Percentiles rank a stretch among this genome's conserved stretches.
phyloP scores from a whole-genome alignment of 2,113 vertebrate genomes.

The Cranoglanis bouderius region DNA sequence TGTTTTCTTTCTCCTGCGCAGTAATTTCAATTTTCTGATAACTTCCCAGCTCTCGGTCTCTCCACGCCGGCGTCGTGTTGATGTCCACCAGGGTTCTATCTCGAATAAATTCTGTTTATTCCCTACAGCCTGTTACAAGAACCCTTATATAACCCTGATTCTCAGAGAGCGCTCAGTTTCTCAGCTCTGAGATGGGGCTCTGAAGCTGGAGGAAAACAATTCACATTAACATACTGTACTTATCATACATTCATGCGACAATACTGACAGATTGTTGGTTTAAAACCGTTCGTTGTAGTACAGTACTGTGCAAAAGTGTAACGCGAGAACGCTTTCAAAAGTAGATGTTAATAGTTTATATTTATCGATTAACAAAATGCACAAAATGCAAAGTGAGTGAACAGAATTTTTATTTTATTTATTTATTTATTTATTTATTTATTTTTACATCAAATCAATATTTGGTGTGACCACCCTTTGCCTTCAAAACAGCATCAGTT shows the following conservation, averaged over 20 bases:
- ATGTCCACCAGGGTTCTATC: not conserved
- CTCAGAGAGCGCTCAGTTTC: not conserved
- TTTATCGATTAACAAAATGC: no score
- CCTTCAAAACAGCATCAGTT: no score
- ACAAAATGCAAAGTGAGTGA: no score
- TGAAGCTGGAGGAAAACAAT: not conserved
- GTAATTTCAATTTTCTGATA: conserved; percentile 16
- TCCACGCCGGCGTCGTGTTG: not conserved
- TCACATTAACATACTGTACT: not conserved
- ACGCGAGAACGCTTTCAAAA: no score
- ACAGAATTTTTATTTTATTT: no score
- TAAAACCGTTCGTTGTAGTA: not conserved
- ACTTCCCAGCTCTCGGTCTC: not conserved
- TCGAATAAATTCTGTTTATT: conserved; percentile 7
- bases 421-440: no score
- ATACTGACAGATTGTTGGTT: not conserved
- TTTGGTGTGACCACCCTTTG: no score
- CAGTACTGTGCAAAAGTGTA: no score
- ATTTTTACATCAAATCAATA: no score
- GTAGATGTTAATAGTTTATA: no score
- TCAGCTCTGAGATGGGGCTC: not conserved
- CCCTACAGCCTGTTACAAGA: not conserved
- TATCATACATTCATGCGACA: not conserved
- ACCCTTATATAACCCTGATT: not conserved
- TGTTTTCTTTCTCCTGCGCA: conserved; percentile 13